phyloP scores from a whole-genome alignment of 2,113 vertebrate genomes.

The Myrmecobius fasciatus region DNA sequence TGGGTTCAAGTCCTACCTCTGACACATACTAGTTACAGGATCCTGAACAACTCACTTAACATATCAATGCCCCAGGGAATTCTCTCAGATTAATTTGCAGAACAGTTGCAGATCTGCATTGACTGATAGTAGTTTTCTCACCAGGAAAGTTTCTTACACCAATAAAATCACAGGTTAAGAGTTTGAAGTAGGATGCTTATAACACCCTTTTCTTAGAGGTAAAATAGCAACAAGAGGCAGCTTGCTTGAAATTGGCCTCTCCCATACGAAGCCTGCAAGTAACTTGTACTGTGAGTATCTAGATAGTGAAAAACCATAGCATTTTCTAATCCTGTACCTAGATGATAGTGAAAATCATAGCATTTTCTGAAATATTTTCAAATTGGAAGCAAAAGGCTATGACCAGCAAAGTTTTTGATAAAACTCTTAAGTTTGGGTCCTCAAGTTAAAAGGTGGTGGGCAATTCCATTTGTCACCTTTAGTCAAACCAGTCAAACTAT shows the following conservation, averaged over 20 bases:
- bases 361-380: neutral
- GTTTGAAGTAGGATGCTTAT: neutral
- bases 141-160: neutral
- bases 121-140: neutral
- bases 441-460: neutral
- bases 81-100: neutral
- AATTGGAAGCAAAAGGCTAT: neutral
- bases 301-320: no score
- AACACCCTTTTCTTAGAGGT: neutral
- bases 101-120: neutral
- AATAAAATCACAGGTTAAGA: neutral
- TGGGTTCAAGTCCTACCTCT: neutral
- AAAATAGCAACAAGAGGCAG: neutral
- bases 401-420: neutral
- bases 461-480: neutral
- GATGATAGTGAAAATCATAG: neutral
- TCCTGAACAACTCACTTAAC: neutral
- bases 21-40: neutral
- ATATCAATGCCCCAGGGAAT: neutral
- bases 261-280: neutral
- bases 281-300: neutral
- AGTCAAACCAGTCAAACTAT: neutral
- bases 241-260: neutral
- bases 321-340: neutral
- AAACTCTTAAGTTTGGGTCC: neutral